These are phyloP conservation scores for Oceanodroma leucorhoa DNA, from an alignment of 2,797 vertebrate species.

Conservation along the genomic window DNA sequence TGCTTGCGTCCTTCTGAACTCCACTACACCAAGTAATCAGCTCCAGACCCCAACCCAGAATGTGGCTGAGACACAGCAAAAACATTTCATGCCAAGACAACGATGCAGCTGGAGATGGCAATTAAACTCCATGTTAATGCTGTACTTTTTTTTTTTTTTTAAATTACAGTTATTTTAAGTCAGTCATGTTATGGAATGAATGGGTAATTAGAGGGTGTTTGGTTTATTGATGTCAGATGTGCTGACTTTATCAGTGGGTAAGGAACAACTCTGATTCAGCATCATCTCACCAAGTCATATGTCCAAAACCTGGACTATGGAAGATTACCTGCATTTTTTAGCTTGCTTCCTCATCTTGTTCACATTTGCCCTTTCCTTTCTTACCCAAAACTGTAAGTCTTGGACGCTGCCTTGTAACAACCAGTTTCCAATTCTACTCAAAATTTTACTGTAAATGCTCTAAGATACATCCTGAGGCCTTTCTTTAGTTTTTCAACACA, in stretches of 20 bases:
- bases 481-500: background rate
- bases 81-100: background rate
- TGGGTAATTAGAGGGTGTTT: background rate
- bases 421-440: background rate
- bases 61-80: fast-evolving
- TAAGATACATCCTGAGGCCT: background rate
- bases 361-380: background rate
- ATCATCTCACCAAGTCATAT: background rate
- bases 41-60: background rate
- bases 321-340: background rate
- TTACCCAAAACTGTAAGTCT: background rate
- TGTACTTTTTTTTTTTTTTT: background rate
- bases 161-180: background rate
- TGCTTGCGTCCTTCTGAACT: background rate
- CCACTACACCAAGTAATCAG: background rate
- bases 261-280: background rate
- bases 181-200: background rate
- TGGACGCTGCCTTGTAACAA: background rate
- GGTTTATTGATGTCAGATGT: background rate
- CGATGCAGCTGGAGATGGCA: background rate
- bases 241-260: background rate
- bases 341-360: background rate
- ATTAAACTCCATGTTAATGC: background rate
- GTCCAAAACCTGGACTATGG: background rate
- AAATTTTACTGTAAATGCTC: background rate